Percentiles rank a stretch among this genome's conserved stretches.
These are phyloP conservation scores for Luidia sarsii DNA, from an alignment of 53 echinoderm and acorn worm species.

Conservation along the genomic window DNA sequence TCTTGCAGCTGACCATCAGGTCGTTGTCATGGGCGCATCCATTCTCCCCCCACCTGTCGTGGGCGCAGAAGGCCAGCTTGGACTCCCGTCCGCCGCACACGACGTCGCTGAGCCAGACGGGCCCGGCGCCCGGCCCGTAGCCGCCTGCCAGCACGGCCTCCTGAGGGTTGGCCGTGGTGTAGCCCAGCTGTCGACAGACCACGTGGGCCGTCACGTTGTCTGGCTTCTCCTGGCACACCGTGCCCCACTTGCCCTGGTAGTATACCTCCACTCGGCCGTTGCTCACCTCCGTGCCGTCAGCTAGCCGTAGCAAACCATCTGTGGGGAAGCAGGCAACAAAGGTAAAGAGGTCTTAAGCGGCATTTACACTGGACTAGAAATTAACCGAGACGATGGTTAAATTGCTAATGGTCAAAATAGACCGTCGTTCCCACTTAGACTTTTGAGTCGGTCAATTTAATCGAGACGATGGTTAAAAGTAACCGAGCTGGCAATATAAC, in stretches of 20 bases:
- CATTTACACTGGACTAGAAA: too few relatives aligned
- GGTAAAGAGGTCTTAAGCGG: background rate
- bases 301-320: slow-evolving; percentile 42
- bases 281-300: slow-evolving; percentile 2
- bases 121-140: slow-evolving; percentile 1
- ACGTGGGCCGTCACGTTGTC: slow-evolving; percentile 41
- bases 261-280: slow-evolving; percentile 59
- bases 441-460: too few relatives aligned
- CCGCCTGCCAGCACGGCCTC: background rate
- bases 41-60: slow-evolving; percentile 32
- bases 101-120: slow-evolving; percentile 16
- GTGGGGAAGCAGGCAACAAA: background rate
- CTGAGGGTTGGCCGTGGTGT: background rate
- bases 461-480: too few relatives aligned
- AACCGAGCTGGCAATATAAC: too few relatives aligned
- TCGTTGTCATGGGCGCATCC: slow-evolving; percentile 31
- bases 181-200: slow-evolving; percentile 54
- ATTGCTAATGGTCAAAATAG: too few relatives aligned
- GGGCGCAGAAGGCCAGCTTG: slow-evolving; percentile 15
- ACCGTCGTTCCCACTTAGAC: too few relatives aligned
- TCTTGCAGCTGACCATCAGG: slow-evolving; percentile 35
- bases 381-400: too few relatives aligned
- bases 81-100: slow-evolving; percentile 26
- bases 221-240: slow-evolving; percentile 39
- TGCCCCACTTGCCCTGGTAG: slow-evolving; percentile 63